Conservation (phyloP, 2,113 vertebrate species). For the Myiozetetes cayanensis region DNA sequence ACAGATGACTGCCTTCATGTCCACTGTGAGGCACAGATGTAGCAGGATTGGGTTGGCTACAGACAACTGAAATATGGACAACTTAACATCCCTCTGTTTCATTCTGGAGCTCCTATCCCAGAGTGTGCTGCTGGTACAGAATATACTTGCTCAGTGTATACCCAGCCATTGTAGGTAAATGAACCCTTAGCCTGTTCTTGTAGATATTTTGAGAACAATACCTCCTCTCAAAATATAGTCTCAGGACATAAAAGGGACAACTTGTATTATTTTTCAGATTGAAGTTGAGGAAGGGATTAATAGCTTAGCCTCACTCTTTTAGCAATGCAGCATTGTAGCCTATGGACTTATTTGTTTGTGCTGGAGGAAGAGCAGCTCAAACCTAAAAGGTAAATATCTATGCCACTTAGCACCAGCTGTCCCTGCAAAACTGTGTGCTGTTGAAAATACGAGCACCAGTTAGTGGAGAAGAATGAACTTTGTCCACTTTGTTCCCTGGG, state of each 20-base stretch:
- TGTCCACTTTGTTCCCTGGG: background rate
- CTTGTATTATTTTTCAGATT: background rate
- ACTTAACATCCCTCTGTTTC: background rate
- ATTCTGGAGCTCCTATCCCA: background rate
- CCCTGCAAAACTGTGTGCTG: background rate
- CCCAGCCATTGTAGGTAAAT: background rate
- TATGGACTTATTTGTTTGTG: background rate
- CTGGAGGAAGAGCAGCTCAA: background rate
- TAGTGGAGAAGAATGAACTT: background rate
- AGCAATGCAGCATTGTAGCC: background rate
- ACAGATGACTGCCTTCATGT: background rate
- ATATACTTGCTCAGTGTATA: background rate
- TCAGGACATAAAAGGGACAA: background rate
- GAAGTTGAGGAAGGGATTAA: background rate
- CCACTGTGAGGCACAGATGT: background rate
- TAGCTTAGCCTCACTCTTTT: background rate
- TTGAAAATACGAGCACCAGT: background rate
- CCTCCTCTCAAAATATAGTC: background rate
- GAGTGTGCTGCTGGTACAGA: background rate
- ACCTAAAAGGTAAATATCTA: background rate
- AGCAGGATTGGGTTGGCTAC: background rate
- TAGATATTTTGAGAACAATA: background rate
- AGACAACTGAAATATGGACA: background rate
- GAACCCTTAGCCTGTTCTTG: background rate
- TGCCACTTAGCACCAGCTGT: background rate